phyloP scores from a whole-genome alignment of 2,797 vertebrate genomes.

The Enteromius treurensis region DNA sequence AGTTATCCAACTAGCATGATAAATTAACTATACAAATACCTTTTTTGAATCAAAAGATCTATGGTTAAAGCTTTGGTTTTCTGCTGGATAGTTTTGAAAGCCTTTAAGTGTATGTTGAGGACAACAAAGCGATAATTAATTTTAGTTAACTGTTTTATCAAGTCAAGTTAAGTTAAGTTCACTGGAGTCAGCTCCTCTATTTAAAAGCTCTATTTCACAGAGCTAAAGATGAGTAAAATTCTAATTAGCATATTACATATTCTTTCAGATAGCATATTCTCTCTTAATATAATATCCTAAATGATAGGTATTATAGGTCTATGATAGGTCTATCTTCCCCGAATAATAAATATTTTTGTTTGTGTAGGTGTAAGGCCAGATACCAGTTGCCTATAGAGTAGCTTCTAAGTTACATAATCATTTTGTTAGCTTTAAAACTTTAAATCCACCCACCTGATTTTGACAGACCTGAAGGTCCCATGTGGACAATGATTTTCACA shows the following conservation, averaged over 20 bases:
- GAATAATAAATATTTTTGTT: neutral
- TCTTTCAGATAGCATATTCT: too few species aligned
- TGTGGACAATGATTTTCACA: neutral
- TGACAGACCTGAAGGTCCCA: neutral
- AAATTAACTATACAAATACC: too few species aligned
- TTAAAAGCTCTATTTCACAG: neutral
- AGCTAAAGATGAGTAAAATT: neutral
- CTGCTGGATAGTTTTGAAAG: neutral
- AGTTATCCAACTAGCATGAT: too few species aligned
- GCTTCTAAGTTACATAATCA: neutral
- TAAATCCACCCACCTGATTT: constrained; percentile 13
- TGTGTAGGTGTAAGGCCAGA: neutral
- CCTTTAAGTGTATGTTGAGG: neutral
- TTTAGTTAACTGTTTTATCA: neutral
- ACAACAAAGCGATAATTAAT: neutral
- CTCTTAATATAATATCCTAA: too few species aligned
- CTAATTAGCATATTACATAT: neutral
- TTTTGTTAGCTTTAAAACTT: constrained; percentile 11
- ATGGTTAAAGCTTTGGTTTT: neutral
- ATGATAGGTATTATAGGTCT: neutral
- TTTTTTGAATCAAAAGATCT: too few species aligned
- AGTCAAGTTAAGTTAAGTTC: neutral
- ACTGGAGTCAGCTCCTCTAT: neutral
- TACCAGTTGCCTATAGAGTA: neutral
- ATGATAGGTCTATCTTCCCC: neutral